These are phyloP conservation scores for Sander vitreus DNA, from an alignment of 2,113 vertebrate genomes.

Conservation along the genomic window DNA sequence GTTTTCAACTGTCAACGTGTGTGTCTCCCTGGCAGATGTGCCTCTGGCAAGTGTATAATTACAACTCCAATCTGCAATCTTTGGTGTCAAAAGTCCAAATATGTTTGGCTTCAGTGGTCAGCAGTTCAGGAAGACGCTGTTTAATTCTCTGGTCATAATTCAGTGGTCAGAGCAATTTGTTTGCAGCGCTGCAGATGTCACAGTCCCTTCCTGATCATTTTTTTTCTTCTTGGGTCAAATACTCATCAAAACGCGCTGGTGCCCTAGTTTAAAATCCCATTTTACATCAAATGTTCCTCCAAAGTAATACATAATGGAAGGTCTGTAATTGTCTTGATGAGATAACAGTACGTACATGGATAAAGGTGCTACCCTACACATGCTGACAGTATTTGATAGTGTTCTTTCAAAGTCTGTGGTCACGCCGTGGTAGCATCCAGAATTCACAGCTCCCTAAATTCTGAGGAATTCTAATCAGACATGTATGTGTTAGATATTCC, in stretches of 20 bases:
- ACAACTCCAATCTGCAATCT: not conserved
- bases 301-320: not conserved
- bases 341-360: not conserved
- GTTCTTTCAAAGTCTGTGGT: not conserved
- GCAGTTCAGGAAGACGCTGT: not conserved
- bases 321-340: not conserved
- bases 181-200: not conserved
- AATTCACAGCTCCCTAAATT: not conserved
- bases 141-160: conserved; percentile 4
- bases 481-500: no score
- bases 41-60: conserved; percentile 1
- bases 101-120: not conserved
- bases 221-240: not conserved
- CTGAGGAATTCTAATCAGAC: no score
- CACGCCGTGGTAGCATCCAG: not conserved
- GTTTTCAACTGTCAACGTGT: not conserved
- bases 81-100: conserved; percentile 7
- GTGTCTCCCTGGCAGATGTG: not conserved
- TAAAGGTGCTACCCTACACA: not conserved
- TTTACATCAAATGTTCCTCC: not conserved
- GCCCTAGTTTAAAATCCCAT: not conserved
- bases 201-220: not conserved
- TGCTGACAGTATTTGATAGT: not conserved
- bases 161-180: conserved; percentile 8
- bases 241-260: not conserved